phyloP scores from a whole-genome alignment of 1,140 invertebrate species.

The Camponotus pennsylvanicus region DNA sequence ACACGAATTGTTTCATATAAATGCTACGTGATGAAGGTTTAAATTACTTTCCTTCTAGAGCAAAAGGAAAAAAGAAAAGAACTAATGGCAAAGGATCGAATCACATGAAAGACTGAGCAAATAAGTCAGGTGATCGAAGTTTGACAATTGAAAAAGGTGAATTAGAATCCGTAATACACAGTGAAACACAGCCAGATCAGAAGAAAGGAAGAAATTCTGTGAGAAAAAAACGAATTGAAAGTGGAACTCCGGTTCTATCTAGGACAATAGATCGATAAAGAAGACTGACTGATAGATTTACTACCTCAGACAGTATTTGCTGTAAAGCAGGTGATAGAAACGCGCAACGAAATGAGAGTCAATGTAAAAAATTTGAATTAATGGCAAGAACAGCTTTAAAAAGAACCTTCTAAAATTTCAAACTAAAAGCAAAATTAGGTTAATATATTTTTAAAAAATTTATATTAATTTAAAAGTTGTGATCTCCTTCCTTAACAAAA shows the following conservation, averaged over 20 bases:
- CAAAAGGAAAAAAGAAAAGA: neutral
- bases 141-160: slow-evolving; percentile 56
- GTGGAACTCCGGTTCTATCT: slow-evolving; percentile 9
- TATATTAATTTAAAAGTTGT: too few relatives aligned
- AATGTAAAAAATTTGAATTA: neutral
- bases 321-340: neutral
- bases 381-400: too few relatives aligned
- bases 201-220: slow-evolving; percentile 5
- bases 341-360: neutral
- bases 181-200: neutral
- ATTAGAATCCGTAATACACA: slow-evolving; percentile 47
- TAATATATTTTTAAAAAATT: neutral
- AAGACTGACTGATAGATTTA: slow-evolving; percentile 46
- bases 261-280: slow-evolving; percentile 32
- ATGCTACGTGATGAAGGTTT: slow-evolving; percentile 24
- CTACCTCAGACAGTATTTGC: slow-evolving; percentile 29
- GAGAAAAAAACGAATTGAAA: slow-evolving; percentile 17
- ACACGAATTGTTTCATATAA: slow-evolving; percentile 17
- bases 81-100: neutral
- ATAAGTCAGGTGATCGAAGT: slow-evolving; percentile 39
- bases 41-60: neutral
- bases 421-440: neutral
- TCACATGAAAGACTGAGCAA: slow-evolving; percentile 1
- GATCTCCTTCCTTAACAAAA: too few relatives aligned
- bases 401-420: neutral